Evolutionary conservation across 1,140 invertebrate species (phyloP), one percentile per base, ranked within the genome.

Genomic region (Saccostrea echinata): DNA sequence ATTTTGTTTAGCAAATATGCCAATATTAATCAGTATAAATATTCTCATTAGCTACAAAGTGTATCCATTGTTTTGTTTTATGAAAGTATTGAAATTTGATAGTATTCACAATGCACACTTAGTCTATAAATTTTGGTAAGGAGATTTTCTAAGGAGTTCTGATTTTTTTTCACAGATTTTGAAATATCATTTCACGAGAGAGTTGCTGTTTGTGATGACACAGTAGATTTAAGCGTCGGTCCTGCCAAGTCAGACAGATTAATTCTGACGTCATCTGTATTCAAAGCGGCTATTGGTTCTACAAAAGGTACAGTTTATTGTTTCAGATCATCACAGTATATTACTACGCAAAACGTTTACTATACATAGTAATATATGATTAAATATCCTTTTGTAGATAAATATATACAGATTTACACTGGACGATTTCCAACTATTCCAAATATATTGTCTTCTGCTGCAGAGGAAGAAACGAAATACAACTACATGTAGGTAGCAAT

Each of bases 171-270:
- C 61, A 3, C 33, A 89, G 88, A 89, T 33, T 89, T 89, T 35
- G 61, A 84, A 68, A 86, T 89, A 30, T 81, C 85, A 13, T 89
- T 89, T 30, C 88, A 87, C 35, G 88, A 89, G 61, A 76, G 64
- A 21, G 33, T 89, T 12, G 88, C 88, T 1, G 84, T 89, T 2
- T 89, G 88, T 85, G 88, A 89, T 12, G 86, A 84, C 27, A 57
- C 52, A 0, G 24, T 57, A 6, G 64, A 27, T 21, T 84, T 86
- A 18, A 80, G 3, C 3, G 53, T 89, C 18, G 88, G 85, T 30
- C 52, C 55, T 52, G 35, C 86, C 53, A 35, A 11, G n/a, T 68
- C 76, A 0, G 86, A 68, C 43, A n/a, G 27, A 57, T 83, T 89
- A 0, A 86, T 83, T 4, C 21, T 89, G 11, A 43, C 88, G 27